These are phyloP conservation scores for Drosophila lacertosa DNA, from an alignment of 1,140 invertebrate genomes.

Conservation along the genomic window DNA sequence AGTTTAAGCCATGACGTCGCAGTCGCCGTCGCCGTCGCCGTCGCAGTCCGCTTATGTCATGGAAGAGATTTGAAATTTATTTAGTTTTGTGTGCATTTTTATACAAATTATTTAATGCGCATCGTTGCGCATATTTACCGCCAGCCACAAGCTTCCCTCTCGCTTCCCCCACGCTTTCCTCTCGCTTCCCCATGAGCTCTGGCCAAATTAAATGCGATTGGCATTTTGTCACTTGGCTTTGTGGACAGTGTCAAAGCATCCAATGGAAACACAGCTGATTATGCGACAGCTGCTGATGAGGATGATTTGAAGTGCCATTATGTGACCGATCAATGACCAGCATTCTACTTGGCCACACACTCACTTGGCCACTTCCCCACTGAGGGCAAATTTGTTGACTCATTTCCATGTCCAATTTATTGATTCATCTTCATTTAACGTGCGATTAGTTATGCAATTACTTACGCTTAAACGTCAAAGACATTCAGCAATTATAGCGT, in stretches of 20 bases:
- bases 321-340: slow-evolving; percentile 23
- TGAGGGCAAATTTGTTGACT: slow-evolving; percentile 14
- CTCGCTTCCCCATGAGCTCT: slow-evolving; percentile 1
- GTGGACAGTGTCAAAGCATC: slow-evolving; percentile 28
- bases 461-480: background rate
- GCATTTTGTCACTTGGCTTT: slow-evolving; percentile 64
- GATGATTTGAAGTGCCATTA: background rate
- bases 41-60: slow-evolving; percentile 68
- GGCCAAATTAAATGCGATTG: slow-evolving; percentile 47
- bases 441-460: slow-evolving; percentile 40
- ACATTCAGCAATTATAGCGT: slow-evolving; percentile 14
- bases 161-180: background rate
- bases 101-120: slow-evolving; percentile 79
- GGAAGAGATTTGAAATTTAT: slow-evolving; percentile 70
- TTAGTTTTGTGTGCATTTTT: slow-evolving; percentile 77
- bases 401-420: slow-evolving; percentile 29
- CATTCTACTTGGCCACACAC: slow-evolving; percentile 5
- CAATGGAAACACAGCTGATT: background rate
- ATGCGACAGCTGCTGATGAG: background rate
- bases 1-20: slow-evolving; percentile 7
- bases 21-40: slow-evolving; percentile 30
- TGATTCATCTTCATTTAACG: slow-evolving; percentile 31
- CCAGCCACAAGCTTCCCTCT: slow-evolving; percentile 1
- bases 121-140: slow-evolving; percentile 64
- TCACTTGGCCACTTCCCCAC: background rate